Percentiles rank a stretch among this genome's conserved stretches.
Evolutionary conservation across 2,888 invertebrate species (phyloP).

Genomic region (Bellardia pandia): DNA sequence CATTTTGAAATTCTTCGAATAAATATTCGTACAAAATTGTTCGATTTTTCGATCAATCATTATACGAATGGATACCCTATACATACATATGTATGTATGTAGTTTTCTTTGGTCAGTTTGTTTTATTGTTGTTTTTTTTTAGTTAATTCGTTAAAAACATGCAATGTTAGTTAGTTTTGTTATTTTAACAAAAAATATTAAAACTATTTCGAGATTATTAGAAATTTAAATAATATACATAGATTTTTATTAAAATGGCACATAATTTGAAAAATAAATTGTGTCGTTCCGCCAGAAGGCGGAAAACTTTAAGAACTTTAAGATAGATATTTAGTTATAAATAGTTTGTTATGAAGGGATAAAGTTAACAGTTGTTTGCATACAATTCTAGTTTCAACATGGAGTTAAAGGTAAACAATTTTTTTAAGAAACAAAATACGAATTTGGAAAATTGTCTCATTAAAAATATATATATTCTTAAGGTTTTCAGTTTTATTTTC

Average conservation of each 20-base stretch:
- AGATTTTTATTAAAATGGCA: not conserved
- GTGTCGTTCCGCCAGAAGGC: constrained; percentile 22
- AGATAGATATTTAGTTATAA: constrained; percentile 47
- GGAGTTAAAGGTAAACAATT: constrained; percentile 38
- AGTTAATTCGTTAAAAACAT: constrained; percentile 65
- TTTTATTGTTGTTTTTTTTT: not conserved
- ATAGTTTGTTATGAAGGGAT: constrained; percentile 8
- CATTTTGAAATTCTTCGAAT: too few relatives aligned
- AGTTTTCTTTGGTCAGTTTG: constrained; percentile 10
- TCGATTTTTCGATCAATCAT: too few relatives aligned
- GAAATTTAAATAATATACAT: not conserved
- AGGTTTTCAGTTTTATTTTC: constrained; percentile 39
- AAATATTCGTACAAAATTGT: too few relatives aligned
- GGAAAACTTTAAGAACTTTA: constrained; percentile 43
- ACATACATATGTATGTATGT: too few relatives aligned
- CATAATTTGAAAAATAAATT: not conserved
- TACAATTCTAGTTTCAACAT: constrained; percentile 32
- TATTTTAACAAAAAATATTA: constrained; percentile 8
- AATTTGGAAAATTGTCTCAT: not conserved
- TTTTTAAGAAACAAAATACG: not conserved
- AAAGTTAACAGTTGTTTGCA: constrained; percentile 22
- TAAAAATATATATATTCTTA: not conserved
- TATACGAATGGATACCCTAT: too few relatives aligned
- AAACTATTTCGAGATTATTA: not conserved
- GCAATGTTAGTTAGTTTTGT: constrained; percentile 11